Evolutionary conservation across 2,113 vertebrate genomes (phyloP).

Genomic region (Hippoglossus stenolepis): DNA sequence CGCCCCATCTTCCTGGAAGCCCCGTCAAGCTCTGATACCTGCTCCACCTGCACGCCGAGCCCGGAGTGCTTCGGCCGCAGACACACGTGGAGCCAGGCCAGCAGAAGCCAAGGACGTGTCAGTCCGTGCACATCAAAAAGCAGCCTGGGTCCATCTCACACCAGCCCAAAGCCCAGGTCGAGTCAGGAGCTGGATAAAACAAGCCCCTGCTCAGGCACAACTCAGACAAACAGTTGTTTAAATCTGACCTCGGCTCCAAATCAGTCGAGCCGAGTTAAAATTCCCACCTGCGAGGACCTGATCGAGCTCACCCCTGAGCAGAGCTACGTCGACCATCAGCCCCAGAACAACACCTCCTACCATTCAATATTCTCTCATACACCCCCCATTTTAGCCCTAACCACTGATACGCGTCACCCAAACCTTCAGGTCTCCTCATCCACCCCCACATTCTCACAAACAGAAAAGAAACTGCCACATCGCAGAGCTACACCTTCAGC

Average conservation of each 20-base stretch:
- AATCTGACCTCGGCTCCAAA: slow-evolving; percentile 11
- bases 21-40: slow-evolving; percentile 86
- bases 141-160: slow-evolving; percentile 51
- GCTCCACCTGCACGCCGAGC: slow-evolving; percentile 88
- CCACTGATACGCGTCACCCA: slow-evolving; percentile 55
- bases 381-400: slow-evolving; percentile 73
- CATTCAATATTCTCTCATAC: slow-evolving; percentile 77
- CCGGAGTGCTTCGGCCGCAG: slow-evolving; percentile 50
- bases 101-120: slow-evolving; percentile 52
- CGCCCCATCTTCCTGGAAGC: slow-evolving; percentile 85
- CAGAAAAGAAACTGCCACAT: slow-evolving; percentile 27
- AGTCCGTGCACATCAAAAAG: slow-evolving; percentile 67
- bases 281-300: slow-evolving; percentile 64
- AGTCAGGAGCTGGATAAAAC: slow-evolving; percentile 25
- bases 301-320: slow-evolving; percentile 54
- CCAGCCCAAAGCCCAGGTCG: slow-evolving; percentile 17
- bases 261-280: slow-evolving; percentile 43
- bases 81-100: slow-evolving; percentile 56
- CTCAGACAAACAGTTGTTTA: slow-evolving; percentile 17
- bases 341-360: slow-evolving; percentile 77
- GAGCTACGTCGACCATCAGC: slow-evolving; percentile 18
- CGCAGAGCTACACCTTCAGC: slow-evolving; percentile 15
- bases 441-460: slow-evolving; percentile 12
- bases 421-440: slow-evolving; percentile 48
- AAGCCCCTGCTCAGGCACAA: slow-evolving; percentile 33